Evolutionary conservation across 2,888 invertebrate genomes (phyloP), one percentile per base, ranked within the genome.

Genomic region (Apoda limacodes): DNA sequence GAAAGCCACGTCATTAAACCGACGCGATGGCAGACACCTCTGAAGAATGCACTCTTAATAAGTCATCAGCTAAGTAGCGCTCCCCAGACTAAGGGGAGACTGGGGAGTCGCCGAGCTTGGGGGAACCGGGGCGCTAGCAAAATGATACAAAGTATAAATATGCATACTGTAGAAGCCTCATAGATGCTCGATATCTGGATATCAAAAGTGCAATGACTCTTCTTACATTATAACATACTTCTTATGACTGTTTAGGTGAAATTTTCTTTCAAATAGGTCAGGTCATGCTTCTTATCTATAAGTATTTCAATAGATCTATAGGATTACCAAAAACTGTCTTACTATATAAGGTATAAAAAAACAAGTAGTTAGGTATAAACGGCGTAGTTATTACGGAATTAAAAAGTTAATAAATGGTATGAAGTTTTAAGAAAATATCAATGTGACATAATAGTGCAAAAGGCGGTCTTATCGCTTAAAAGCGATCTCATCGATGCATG

Each of bases 31-130:
- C 74, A 76, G 76, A 80, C 78, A 78, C 78, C 76, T 80, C 70
- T 61, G 65, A 75, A 78, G 78, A 78, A 80, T 78, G 71, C 67
- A 65, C 72, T 71, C 75, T 72, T 78, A 80, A 80, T 80, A 80
- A 80, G 78, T 80, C 78, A 80, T 80, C 78, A 76, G 78, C 78
- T 80, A 80, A 80, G 78, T 80, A 76, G 44, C 50, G 46, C 49
- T 46, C 51, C 45, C 52, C 45, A 45, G 49, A 50, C 45, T 40
- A 45, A 45, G 40, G 35, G 23, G 46, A 45, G 29, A 41, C 45
- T 27, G 35, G 43, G 26, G 37, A 34, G 30, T 29, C 24, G 44
- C 26, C 31, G 39, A 39, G 34, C 35, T 46, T 30, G 42, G 26
- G 28, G 35, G 32, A 31, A 36, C 34, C 26, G 35, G 40, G 38